These are phyloP conservation scores for Lycocorax pyrrhopterus DNA, from an alignment of 2,113 vertebrate genomes.

Conservation along the genomic window DNA sequence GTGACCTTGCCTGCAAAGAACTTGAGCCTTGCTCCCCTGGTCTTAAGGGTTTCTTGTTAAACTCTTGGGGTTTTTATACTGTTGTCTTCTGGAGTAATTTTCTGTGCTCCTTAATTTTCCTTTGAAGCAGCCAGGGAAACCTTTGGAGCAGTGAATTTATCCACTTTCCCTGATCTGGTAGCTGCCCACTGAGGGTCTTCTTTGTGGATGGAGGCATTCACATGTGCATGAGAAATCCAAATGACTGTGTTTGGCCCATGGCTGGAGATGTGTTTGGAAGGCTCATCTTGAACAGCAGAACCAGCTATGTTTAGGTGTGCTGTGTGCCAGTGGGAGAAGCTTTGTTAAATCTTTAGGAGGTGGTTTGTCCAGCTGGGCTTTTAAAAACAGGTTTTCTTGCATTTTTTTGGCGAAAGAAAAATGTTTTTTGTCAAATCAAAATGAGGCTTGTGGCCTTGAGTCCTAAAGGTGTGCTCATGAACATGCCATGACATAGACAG, in stretches of 20 bases:
- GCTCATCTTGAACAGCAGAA: not conserved
- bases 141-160: not conserved
- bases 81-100: not conserved
- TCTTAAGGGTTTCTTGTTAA: not conserved
- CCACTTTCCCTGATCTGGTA: not conserved
- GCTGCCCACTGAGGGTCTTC: not conserved
- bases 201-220: not conserved
- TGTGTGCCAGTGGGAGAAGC: not conserved
- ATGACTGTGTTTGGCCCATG: not conserved
- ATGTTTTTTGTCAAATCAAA: not conserved
- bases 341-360: not conserved
- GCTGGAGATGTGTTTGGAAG: not conserved
- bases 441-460: not conserved
- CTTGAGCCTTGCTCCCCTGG: not conserved
- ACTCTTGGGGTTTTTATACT: not conserved
- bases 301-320: not conserved
- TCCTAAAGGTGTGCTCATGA: not conserved
- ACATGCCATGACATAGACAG: not conserved
- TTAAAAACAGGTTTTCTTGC: not conserved
- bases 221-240: not conserved
- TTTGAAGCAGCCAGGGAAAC: not conserved
- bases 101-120: not conserved
- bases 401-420: not conserved
- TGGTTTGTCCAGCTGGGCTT: not conserved
- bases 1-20: not conserved